These are phyloP conservation scores for Hystrix cristata DNA, from an alignment of 2,113 vertebrate genomes.

Conservation along the genomic window DNA sequence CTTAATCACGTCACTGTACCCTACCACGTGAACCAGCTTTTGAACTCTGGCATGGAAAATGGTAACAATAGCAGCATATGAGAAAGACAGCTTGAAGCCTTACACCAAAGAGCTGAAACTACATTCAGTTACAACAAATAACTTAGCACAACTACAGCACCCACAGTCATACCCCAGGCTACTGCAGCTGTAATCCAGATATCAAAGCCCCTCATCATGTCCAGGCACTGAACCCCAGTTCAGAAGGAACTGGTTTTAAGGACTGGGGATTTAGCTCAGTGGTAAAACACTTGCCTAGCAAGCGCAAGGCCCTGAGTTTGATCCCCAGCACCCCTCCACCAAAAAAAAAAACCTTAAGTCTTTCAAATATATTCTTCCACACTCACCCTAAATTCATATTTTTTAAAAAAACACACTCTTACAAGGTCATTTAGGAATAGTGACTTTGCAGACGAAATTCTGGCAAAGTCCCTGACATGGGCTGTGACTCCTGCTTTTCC, in stretches of 20 bases:
- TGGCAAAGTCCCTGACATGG: neutral
- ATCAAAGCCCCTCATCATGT: neutral
- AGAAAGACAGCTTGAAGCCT: neutral
- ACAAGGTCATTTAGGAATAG: neutral
- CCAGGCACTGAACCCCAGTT: neutral
- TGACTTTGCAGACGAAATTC: neutral
- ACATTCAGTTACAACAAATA: neutral
- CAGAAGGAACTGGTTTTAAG: neutral
- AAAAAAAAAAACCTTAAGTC: neutral
- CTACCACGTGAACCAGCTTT: neutral
- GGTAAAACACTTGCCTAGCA: too few relatives aligned
- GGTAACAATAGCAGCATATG: neutral
- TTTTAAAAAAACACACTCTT: neutral
- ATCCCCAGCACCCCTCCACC: too few relatives aligned
- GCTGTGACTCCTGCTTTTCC: neutral
- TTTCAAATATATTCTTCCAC: neutral
- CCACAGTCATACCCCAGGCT: neutral
- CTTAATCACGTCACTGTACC: neutral
- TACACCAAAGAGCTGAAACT: neutral
- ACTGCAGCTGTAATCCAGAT: neutral
- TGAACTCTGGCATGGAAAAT: neutral
- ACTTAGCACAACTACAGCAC: neutral
- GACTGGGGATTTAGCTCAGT: too few relatives aligned
- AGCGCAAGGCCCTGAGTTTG: too few relatives aligned
- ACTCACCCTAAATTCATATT: neutral